Conservation (phyloP, 1,140 invertebrate species). For the Drosophila yakuba region DNA sequence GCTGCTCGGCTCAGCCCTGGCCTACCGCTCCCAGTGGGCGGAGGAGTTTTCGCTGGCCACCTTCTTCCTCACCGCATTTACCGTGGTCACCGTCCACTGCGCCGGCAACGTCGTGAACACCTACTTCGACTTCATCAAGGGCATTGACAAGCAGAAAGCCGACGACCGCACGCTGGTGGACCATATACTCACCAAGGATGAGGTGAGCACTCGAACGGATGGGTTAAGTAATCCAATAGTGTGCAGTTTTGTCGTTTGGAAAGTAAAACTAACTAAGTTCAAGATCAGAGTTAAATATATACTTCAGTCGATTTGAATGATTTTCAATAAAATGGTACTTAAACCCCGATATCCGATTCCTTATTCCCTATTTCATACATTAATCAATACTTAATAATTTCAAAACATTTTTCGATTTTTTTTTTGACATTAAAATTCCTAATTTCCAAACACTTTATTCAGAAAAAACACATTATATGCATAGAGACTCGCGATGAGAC, state of each 20-base stretch:
- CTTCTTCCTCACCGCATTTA: conserved; percentile 92
- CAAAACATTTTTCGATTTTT: background rate
- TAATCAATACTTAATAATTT: no score
- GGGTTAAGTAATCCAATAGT: background rate
- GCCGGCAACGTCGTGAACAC: conserved; percentile 99
- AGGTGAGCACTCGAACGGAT: conserved; percentile 59
- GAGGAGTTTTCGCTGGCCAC: conserved; percentile 91
- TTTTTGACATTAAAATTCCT: background rate
- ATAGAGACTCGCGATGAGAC: background rate
- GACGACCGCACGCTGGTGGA: conserved; percentile 97
- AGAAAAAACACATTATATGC: background rate
- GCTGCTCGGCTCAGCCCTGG: conserved; percentile 90
- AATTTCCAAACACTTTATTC: conserved; percentile 4
- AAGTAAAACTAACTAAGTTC: no score
- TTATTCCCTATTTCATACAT: no score
- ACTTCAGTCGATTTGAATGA: background rate
- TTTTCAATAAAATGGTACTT: background rate
- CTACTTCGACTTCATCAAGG: conserved; percentile 97
- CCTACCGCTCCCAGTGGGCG: conserved; percentile 90
- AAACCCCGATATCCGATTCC: no score
- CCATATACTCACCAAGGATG: conserved; percentile 89
- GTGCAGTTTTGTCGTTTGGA: background rate
- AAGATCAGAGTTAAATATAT: background rate
- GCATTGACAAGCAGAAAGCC: conserved; percentile 95
- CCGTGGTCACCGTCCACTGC: conserved; percentile 95